Conservation (phyloP, 2,888 invertebrate species). For the Brenthis ino region DNA sequence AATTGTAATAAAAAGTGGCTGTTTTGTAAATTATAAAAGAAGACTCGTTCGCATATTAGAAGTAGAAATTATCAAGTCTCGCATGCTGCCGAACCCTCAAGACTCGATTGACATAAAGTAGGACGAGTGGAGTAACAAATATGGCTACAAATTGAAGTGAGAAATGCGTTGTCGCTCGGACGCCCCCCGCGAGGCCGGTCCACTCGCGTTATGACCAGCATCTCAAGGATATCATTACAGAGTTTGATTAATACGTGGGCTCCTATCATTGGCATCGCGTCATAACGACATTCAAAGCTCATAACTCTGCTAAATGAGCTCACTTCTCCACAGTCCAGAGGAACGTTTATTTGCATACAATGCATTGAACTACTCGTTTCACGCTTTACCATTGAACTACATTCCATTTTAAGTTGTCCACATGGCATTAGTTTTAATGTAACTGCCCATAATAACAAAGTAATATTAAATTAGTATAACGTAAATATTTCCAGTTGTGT, state of each 20-base stretch:
- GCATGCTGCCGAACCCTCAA: slow-evolving; percentile 16
- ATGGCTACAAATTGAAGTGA: slow-evolving; percentile 76
- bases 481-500: slow-evolving; percentile 5
- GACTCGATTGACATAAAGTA: slow-evolving; percentile 55
- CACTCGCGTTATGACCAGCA: slow-evolving; percentile 45
- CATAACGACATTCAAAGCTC: slow-evolving; percentile 53
- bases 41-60: no score
- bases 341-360: slow-evolving; percentile 73
- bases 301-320: slow-evolving; percentile 71
- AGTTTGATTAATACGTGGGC: slow-evolving; percentile 65
- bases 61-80: background rate
- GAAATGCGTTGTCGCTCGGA: slow-evolving; percentile 72
- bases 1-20: background rate
- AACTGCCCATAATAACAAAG: slow-evolving; percentile 20
- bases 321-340: slow-evolving; percentile 57
- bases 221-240: slow-evolving; percentile 59
- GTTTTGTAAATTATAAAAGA: no score
- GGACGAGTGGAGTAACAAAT: slow-evolving; percentile 72
- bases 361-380: slow-evolving; percentile 53
- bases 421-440: slow-evolving; percentile 24
- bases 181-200: slow-evolving; percentile 64
- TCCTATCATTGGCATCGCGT: slow-evolving; percentile 65
- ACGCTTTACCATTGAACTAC: slow-evolving; percentile 46
- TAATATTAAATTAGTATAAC: slow-evolving; percentile 14
- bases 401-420: slow-evolving; percentile 49